phyloP scores from a whole-genome alignment of 2,888 invertebrate species.

The Eristalis intricaria region DNA sequence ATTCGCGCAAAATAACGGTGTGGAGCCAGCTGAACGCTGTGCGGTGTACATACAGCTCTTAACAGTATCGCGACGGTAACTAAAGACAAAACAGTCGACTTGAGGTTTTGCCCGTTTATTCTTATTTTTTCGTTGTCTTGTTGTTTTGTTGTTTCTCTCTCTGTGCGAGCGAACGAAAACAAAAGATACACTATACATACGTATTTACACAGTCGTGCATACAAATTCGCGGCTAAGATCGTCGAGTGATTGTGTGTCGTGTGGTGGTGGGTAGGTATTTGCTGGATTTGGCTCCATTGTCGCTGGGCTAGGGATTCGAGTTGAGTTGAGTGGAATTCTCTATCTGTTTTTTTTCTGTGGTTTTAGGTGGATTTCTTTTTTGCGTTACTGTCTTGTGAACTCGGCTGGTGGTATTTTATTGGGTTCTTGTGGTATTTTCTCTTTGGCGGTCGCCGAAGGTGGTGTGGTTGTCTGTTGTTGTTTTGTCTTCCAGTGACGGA shows the following conservation, averaged over 20 bases:
- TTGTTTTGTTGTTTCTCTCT: constrained; percentile 43
- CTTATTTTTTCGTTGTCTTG: background rate
- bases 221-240: constrained; percentile 69
- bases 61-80: constrained; percentile 80
- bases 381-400: constrained; percentile 19
- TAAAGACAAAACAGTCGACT: constrained; percentile 75
- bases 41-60: constrained; percentile 72
- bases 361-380: constrained; percentile 23
- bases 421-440: constrained; percentile 60
- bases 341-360: constrained; percentile 7
- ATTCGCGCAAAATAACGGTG: constrained; percentile 69
- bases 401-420: constrained; percentile 32
- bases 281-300: constrained; percentile 25
- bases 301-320: constrained; percentile 41
- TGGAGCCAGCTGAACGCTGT: constrained; percentile 64
- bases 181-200: constrained; percentile 30
- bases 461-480: background rate
- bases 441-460: constrained; percentile 40
- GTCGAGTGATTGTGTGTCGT: constrained; percentile 42
- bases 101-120: constrained; percentile 64
- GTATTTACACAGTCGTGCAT: background rate
- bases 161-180: constrained; percentile 51
- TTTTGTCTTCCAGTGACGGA: background rate
- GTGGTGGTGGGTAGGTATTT: constrained; percentile 38
- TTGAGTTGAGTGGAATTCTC: constrained; percentile 62